These are phyloP conservation scores for Pteronotus mesoamericanus DNA, from an alignment of 2,797 vertebrate species.

Conservation along the genomic window DNA sequence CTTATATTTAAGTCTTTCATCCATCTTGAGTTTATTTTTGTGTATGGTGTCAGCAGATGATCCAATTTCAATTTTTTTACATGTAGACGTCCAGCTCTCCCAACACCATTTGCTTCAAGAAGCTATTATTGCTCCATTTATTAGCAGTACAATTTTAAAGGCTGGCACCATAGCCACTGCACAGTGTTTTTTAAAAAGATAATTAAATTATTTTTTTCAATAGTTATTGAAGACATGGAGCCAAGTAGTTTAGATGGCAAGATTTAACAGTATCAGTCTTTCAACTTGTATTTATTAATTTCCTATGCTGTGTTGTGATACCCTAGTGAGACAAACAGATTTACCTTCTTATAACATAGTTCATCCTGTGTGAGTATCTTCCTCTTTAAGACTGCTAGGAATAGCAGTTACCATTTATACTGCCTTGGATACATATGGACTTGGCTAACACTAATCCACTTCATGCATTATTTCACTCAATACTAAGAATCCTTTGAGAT, in stretches of 20 bases:
- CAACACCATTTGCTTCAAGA: too few species aligned
- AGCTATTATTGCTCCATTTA: too few species aligned
- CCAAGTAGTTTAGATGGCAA: not conserved
- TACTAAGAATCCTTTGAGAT: not conserved
- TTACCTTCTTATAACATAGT: not conserved
- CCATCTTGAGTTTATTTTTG: too few species aligned
- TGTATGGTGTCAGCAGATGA: too few species aligned
- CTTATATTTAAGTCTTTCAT: too few species aligned
- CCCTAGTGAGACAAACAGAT: not conserved
- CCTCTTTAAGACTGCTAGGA: not conserved
- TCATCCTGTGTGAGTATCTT: not conserved
- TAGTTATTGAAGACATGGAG: not conserved
- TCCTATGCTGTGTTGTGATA: not conserved
- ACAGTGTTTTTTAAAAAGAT: not conserved
- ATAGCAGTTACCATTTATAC: not conserved
- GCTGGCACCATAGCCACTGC: not conserved
- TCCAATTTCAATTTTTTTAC: too few species aligned
- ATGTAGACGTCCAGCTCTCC: too few species aligned
- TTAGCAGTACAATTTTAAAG: not conserved
- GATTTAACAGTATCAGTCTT: not conserved
- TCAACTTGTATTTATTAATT: not conserved
- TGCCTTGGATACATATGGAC: not conserved
- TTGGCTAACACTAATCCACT: not conserved
- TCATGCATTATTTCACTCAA: not conserved
- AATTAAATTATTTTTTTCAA: not conserved